Conservation (phyloP, 2,113 vertebrate genomes). For the Otolemur garnettii region DNA sequence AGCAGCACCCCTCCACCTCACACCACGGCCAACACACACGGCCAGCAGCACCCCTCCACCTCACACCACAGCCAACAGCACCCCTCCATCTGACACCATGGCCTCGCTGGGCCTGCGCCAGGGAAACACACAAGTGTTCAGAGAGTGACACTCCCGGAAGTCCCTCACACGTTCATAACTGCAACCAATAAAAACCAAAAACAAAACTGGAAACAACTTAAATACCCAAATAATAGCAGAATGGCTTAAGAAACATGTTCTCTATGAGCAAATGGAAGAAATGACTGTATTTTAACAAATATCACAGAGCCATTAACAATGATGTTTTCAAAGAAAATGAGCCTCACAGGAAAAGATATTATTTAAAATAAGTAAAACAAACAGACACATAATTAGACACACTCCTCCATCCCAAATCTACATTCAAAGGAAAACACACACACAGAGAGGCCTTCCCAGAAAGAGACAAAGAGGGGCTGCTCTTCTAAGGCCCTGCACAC, state of each 20-base stretch:
- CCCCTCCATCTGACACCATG: rapidly evolving
- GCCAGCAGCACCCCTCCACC: no score
- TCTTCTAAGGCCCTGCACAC: background rate
- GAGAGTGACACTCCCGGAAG: background rate
- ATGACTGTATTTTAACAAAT: background rate
- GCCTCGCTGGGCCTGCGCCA: rapidly evolving
- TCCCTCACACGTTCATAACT: no score
- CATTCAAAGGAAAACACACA: background rate
- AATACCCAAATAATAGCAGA: background rate
- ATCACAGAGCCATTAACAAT: background rate
- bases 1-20: no score
- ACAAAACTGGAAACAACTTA: background rate
- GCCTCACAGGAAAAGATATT: background rate
- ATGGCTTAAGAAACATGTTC: background rate
- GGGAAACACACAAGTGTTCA: background rate
- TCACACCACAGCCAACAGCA: rapidly evolving
- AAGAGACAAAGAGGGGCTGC: background rate
- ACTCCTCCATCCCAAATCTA: background rate
- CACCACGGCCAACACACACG: no score
- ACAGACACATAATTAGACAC: background rate
- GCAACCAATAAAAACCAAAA: background rate
- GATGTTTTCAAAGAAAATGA: background rate
- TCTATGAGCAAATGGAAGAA: background rate
- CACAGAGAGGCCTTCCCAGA: background rate
- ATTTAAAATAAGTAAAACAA: background rate